Conservation (phyloP, 2,113 vertebrate species). For the Anser cygnoides region DNA sequence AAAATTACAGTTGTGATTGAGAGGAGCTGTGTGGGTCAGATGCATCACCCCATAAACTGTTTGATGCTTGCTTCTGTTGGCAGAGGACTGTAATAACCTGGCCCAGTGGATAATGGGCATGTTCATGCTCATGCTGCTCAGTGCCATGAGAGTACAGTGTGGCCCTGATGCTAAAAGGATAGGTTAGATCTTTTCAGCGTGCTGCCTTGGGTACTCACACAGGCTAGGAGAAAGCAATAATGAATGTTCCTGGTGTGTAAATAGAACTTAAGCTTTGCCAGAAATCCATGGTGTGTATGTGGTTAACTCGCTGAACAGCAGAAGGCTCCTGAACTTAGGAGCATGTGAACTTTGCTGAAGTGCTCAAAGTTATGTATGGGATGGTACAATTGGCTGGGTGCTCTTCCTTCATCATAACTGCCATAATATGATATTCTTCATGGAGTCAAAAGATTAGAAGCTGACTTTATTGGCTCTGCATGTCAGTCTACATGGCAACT, state of each 20-base stretch:
- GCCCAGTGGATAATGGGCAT: not conserved
- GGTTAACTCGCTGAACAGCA: not conserved
- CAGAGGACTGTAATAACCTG: not conserved
- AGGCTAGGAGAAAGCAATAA: not conserved
- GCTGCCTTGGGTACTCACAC: not conserved
- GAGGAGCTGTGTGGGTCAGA: not conserved
- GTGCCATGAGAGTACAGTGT: not conserved
- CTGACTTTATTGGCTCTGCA: not conserved
- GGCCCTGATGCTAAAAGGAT: not conserved
- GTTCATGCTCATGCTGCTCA: not conserved
- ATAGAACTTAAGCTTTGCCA: not conserved
- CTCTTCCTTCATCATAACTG: not conserved
- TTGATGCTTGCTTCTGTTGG: not conserved
- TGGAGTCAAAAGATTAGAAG: not conserved
- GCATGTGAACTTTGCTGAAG: not conserved
- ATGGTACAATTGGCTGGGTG: not conserved
- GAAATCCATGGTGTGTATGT: accelerated
- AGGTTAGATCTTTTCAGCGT: not conserved
- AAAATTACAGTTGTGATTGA: accelerated
- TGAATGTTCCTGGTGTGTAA: not conserved
- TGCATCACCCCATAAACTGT: accelerated
- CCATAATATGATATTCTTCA: not conserved
- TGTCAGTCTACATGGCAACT: not conserved
- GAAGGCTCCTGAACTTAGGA: not conserved
- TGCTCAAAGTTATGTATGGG: not conserved